Base-by-base conservation (phyloP, 2,113 vertebrate genomes). In the Oncorhynchus mykiss region DNA sequence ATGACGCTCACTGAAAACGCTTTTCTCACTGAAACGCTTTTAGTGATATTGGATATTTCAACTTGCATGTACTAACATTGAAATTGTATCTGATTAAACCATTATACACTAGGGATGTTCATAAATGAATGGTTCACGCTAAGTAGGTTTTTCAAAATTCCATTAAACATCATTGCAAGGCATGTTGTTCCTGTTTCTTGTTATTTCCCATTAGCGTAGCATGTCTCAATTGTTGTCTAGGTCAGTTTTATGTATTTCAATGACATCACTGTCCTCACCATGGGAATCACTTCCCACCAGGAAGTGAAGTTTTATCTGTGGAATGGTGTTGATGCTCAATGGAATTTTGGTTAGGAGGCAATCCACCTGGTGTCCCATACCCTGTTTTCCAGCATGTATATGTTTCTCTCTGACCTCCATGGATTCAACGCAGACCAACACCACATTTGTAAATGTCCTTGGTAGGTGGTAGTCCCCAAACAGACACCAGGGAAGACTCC, bases 121-220 rank as follows among this genome's bases (percentile, higher is more conserved):
- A 85, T 80, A 78, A 84, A 80, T 85, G 66, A 86, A 90, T 87
- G 89, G 87, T 91, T 92, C 87, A 88, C 85, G 71, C 80, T 91
- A 92, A 91, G 83, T 71, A 71, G 72, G 75, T 86, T 84, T 90
- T 91, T 92, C 91, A 91, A 92, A 94, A 92, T 91, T 91, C 88
- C 91, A 93, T 93, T 93, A 93, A 94, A 92, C 91, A 90, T 91
- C 86, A 88, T 92, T 92, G 85, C 91, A 92, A 92, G 90, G 87
- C 91, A 90, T 85, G 86, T 82, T 85, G 90, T 91, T 92, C 92
- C 91, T 70, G 91, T 90, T 92, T 91, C 87, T 89, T 54, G 51
- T 54, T 91, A 85, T 92, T 92, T 91, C 73, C 82, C 88, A 59
- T 20, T 71, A 65, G 16, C 6, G 5, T 62, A 62, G 59, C 59